phyloP scores from a whole-genome alignment of 1,140 invertebrate genomes.

The Drosophila subpulchrella region DNA sequence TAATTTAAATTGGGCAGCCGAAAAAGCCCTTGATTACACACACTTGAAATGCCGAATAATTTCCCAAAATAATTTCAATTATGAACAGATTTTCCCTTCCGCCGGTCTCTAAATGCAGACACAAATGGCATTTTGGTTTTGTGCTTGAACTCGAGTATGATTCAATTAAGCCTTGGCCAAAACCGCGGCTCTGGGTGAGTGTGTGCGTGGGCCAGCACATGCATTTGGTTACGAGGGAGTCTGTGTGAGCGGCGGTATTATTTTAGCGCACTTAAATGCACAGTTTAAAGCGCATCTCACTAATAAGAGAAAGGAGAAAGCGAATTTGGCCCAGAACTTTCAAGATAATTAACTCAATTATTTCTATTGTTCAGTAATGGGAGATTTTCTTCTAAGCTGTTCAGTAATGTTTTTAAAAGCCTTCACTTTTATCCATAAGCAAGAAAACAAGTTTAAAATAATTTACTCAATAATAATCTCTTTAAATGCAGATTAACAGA shows the following conservation, averaged over 20 bases:
- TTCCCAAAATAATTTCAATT: slow-evolving; percentile 69
- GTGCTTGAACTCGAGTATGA: slow-evolving; percentile 63
- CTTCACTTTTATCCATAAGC: too few relatives aligned
- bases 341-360: slow-evolving; percentile 26
- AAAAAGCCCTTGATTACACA: slow-evolving; percentile 33
- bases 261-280: slow-evolving; percentile 36
- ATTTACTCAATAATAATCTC: neutral
- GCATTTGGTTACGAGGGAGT: slow-evolving; percentile 3
- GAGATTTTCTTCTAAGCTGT: neutral
- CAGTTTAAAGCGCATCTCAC: slow-evolving; percentile 18
- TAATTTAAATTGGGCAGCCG: slow-evolving; percentile 48
- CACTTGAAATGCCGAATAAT: slow-evolving; percentile 60
- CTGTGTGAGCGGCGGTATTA: slow-evolving; percentile 25
- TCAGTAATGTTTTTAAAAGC: too few relatives aligned
- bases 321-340: neutral
- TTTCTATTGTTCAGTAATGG: neutral
- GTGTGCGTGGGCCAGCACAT: slow-evolving; percentile 6
- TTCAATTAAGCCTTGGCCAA: slow-evolving; percentile 61
- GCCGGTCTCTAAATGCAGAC: slow-evolving; percentile 18
- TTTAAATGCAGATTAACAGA: neutral
- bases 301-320: neutral
- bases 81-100: slow-evolving; percentile 57
- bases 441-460: neutral
- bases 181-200: slow-evolving; percentile 5
- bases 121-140: slow-evolving; percentile 54